Base-by-base conservation (phyloP, 2,113 vertebrate species). In the Dunckerocampus dactyliophorus region DNA sequence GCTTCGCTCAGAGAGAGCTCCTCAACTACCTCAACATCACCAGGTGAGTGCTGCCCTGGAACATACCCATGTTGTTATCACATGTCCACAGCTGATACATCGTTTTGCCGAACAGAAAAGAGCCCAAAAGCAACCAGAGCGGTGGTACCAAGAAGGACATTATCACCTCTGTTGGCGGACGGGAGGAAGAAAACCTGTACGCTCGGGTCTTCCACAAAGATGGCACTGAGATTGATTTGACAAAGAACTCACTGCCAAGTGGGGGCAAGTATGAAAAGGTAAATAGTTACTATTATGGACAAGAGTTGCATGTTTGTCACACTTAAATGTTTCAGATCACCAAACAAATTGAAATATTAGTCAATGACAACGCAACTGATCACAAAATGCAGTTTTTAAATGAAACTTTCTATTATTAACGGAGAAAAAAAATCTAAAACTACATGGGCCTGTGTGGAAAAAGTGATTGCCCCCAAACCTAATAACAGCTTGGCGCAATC, bases 181-280 rank as follows among this genome's bases (percentile, higher is more conserved):
- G 13, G 2, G 87, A 92, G 12, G 92, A 94, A 75, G 92, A 95
- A 66, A 88, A 89, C 71, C 64, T 93, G 0, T 97, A 93, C 62
- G 76, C 93, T 0, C 93, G 94, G 67, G 90, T 95, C 63, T 93
- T 91, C 84, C 87, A 91, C 4, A 94, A 95, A 63, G 93, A 94
- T 39, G 91, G 93, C 47, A 91, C 93, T 0, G 93, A 93, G 0
- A 81, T 94, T 0, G 95, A 98, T 76, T 88, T 99, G 86, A 93
- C 92, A 42, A 96, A 97, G 80, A 95, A 94, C 56, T 97, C 95
- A 0, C 90, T 98, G 74, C 95, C 97, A 0, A 94, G 93, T 74
- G 87, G 92, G 39, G 93, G 94, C 48, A 96, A 94, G 74, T 95
- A 95, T 0, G 95, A 96, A 85, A 98, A 98, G 96, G 96, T 96